Conservation (phyloP, 2,113 vertebrate species). For the Sapayoa aenigma region DNA sequence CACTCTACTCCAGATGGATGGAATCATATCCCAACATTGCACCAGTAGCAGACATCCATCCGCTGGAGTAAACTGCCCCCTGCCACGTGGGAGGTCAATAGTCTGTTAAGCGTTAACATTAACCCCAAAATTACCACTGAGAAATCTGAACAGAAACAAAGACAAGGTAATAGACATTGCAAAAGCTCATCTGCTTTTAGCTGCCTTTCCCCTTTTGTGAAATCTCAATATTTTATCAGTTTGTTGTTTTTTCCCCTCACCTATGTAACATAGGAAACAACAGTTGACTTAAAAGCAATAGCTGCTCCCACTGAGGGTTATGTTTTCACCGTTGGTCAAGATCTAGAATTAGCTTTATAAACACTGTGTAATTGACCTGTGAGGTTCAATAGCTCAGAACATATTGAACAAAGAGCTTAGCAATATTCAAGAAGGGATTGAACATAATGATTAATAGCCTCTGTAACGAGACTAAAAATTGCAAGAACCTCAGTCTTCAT, state of each 20-base stretch:
- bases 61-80: not conserved
- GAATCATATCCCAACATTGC: not conserved
- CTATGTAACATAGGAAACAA: not conserved
- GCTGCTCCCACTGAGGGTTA: not conserved
- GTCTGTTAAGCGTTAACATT: not conserved
- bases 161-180: not conserved
- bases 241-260: not conserved
- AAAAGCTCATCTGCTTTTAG: not conserved
- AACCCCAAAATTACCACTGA: not conserved
- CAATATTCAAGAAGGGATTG: constrained; percentile 35
- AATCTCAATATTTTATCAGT: not conserved
- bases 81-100: not conserved
- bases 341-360: constrained; percentile 54
- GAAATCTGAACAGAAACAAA: not conserved
- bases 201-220: not conserved
- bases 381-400: constrained; percentile 55
- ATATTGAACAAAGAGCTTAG: constrained; percentile 39
- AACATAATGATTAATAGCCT: constrained; percentile 55
- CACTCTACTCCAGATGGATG: not conserved
- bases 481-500: constrained; percentile 35
- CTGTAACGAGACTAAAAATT: constrained; percentile 33
- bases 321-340: constrained; percentile 32
- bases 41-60: not conserved
- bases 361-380: constrained; percentile 44
- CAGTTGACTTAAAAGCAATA: constrained; percentile 22